Percentiles rank a stretch among this genome's conserved stretches.
These are phyloP conservation scores for Acanthopagrus latus DNA, from an alignment of 2,797 vertebrate species.

Conservation along the genomic window DNA sequence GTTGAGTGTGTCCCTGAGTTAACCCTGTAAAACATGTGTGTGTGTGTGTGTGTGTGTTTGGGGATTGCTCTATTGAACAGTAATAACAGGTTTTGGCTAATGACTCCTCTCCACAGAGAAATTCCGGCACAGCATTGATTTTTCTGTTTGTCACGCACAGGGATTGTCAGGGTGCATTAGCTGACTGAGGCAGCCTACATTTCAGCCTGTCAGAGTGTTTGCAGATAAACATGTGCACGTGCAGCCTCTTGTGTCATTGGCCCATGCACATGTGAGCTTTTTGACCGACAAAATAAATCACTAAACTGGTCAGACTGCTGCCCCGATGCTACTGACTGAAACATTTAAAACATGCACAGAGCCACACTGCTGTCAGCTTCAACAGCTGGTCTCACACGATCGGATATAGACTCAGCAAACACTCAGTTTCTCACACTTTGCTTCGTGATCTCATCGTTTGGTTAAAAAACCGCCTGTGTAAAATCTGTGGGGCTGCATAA, in stretches of 20 bases:
- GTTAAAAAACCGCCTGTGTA: background rate
- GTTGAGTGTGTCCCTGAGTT: constrained; percentile 16
- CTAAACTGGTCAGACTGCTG: background rate
- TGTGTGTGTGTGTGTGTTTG: constrained; percentile 3
- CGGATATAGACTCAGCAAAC: too few relatives aligned
- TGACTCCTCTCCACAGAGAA: constrained; percentile 29
- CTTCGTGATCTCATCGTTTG: background rate
- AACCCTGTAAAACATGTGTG: constrained; percentile 9
- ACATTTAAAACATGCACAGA: background rate
- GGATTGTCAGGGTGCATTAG: constrained; percentile 65
- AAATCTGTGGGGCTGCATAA: background rate
- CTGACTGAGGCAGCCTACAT: constrained; percentile 42
- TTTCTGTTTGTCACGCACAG: constrained; percentile 38
- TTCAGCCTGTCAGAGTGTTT: constrained; percentile 55
- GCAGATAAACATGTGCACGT: constrained; percentile 60
- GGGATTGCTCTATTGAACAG: constrained; percentile 11
- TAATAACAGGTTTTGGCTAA: constrained; percentile 37
- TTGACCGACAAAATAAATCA: background rate
- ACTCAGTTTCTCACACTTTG: background rate
- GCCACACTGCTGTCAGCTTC: background rate
- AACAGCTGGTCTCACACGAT: background rate
- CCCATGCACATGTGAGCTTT: constrained; percentile 11
- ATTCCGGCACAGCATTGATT: constrained; percentile 61
- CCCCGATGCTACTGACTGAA: background rate
- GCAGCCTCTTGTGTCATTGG: constrained; percentile 1